Base-by-base conservation (phyloP, 2,797 vertebrate species). In the Nyctalus aviator region DNA sequence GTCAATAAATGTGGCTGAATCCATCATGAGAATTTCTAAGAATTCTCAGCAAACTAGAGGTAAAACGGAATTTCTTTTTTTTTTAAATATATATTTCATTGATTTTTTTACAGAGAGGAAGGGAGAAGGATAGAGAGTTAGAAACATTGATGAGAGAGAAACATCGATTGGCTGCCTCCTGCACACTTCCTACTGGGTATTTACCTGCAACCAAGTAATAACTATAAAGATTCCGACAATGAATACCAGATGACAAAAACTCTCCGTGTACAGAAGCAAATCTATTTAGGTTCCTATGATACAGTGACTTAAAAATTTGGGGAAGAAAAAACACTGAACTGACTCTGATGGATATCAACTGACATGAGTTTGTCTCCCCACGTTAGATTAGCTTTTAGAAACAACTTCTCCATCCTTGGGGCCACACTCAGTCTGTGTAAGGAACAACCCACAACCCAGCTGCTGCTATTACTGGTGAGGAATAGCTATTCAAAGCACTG, bases 401-500 rank as follows among this genome's bases (percentile, higher is more conserved):
- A 62, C 18, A 48, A 72, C 44, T 48, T 23, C 30, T 8, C 18
- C 13, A 7, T 44, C 27, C 55, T 18, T 14, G 23, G 64, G 55
- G 77, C 50, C 41, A 48, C 8, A 23, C 23, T 59, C 15, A 11
- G 12, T 59, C 48, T 72, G 5, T 21, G 0, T 25, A 68, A 59
- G 62, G 77, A 64, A 57, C 6, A 37, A 53, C 4, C 14, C 2
- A 0, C 6, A 78, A 55, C 11, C 6, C 15, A 23, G 69, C 27
- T 32, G 20, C 48, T 32, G 17, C 12, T 25, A 1, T 0, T n/a
- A 1, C n/a, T 3, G 30, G 8, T 2, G 6, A 71, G 48, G 50
- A 10, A 14, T 37, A 15, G 2, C 23, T 11, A 44, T 21, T 27
- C 8, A 3, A 10, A 46, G 25, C 14, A 1, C 27, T 0, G 2